Evolutionary conservation across 1,140 invertebrate genomes (phyloP).

Genomic region (Zaprionus kolodkinae): DNA sequence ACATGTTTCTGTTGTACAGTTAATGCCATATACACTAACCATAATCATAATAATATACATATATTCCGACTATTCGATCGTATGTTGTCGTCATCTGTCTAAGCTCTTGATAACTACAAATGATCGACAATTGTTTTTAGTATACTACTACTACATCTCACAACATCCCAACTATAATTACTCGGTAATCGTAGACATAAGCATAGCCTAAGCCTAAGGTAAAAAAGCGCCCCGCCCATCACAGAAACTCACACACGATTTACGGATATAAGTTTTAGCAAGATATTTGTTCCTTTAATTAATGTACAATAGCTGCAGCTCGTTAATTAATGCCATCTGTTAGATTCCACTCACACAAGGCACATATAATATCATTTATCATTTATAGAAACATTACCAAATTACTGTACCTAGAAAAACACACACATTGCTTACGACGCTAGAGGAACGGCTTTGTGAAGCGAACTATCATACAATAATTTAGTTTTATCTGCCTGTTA

Average conservation of each 20-base stretch:
- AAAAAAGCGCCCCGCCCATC: constrained; percentile 21
- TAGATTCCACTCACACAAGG: constrained; percentile 14
- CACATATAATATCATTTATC: constrained; percentile 43
- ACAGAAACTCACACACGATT: constrained; percentile 7
- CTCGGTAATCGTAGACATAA: constrained; percentile 46
- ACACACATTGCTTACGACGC: constrained; percentile 43
- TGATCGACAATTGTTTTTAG: constrained; percentile 31
- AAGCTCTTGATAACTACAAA: no score
- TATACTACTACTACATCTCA: constrained; percentile 5
- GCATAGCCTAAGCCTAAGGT: constrained; percentile 36
- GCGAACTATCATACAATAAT: constrained; percentile 8
- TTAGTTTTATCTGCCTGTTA: constrained; percentile 16
- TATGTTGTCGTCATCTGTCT: not conserved
- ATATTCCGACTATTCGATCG: not conserved
- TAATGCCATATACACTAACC: constrained; percentile 22
- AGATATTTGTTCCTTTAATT: constrained; percentile 30
- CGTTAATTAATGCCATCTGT: constrained; percentile 10
- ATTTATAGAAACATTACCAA: constrained; percentile 51
- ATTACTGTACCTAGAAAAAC: constrained; percentile 63
- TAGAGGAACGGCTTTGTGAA: constrained; percentile 32
- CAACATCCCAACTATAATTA: constrained; percentile 31
- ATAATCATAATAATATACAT: constrained; percentile 28
- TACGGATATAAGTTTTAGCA: constrained; percentile 27
- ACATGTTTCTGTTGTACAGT: constrained; percentile 43
- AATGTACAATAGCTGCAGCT: constrained; percentile 34